Evolutionary conservation across 2,113 vertebrate genomes (phyloP), one percentile per base, ranked within the genome.

Genomic region (Oxyruncus cristatus): DNA sequence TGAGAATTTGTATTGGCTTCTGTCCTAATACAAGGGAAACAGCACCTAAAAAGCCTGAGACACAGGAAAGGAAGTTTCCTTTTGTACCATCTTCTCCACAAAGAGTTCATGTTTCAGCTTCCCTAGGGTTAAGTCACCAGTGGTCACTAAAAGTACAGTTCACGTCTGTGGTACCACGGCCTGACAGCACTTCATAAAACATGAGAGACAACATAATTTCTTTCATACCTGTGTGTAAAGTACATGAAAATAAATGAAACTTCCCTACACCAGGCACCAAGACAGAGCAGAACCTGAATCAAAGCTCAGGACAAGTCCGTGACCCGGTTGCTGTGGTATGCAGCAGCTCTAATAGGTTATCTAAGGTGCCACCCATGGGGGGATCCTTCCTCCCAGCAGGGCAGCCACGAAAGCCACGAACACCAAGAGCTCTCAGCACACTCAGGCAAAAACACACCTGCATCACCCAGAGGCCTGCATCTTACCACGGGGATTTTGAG

Each of bases 331-430:
- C 11, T 61, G 73, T 1, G 6, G 20, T 32, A 26, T 4, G 33
- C 27, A 75, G 71, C 19, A 50, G 33, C 30, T 47, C 71, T 24
- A 2, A 59, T 35, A 4, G 1, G 4, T 22, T 74, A 56, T 14
- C 1, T 1, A 52, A 22, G 1, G 5, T 37, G 17, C 22, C n/a
- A 49, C 6, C 47, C 66, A 26, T 0, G 0, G 6, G 59, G 20
- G 27, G 9, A 39, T 55, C 14, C 42, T 67, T 71, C 5, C 6
- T 39, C 19, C 20, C 0, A 0, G 55, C 14, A 70, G 63, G 14
- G 41, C 8, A n/a, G n/a, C n/a, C n/a, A n/a, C n/a, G n/a, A n/a
- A n/a, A 74, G 66, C 50, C n/a, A 24, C 0, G 0, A 73, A 68
- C 59, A 37, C 37, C 66, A 37, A 11, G 39, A 56, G 21, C 26